Evolutionary conservation across 2,888 invertebrate species (phyloP), one percentile per base, ranked within the genome.

Genomic region (Pristionchus arcanus): DNA sequence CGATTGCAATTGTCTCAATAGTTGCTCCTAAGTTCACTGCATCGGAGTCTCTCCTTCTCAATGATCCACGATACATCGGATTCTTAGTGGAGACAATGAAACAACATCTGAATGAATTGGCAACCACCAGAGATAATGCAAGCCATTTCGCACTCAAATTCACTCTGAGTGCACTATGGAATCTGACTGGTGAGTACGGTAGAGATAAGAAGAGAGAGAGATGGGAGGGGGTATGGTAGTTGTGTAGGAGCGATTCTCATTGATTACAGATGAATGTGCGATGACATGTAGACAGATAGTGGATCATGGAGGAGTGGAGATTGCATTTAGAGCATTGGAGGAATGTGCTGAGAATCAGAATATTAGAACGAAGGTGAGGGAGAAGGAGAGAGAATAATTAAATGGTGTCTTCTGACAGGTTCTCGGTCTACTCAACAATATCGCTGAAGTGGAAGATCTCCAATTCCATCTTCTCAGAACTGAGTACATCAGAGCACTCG

Each of bases 1-100:
- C 97, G 37, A 97, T 97, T n/a, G 97, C 97, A 0, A 97, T 97
- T 91, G 97, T 97, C 94, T 97, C 97, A 90, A 97, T 97, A 91
- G 96, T 97, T 53, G 97, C 96, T 87, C 96, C 96, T 11, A 96
- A 96, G 95, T 97, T 97, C 90, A 96, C 97, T 5, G 97, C 97
- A 0, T 96, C 96, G 49, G 97, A 97, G 95, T 97, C 97, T 1
- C 96, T 97, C 1, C 96, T 96, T 94, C 95, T 97, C 63, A 96
- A 97, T 4, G 96, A 97, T 90, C 96, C 96, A 0, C 96, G 96
- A 31, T 97, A 97, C 95, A 97, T 97, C 97, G 96, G 96, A 89
- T 97, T 97, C 94, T 95, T 97, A 87, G 95, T 97, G 68, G 91
- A 91, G 13, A 66, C 97, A 95, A 97, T 97, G 7, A 96, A 96